phyloP scores from a whole-genome alignment of 2,113 vertebrate genomes.

The Ptychochromis oligacanthus region DNA sequence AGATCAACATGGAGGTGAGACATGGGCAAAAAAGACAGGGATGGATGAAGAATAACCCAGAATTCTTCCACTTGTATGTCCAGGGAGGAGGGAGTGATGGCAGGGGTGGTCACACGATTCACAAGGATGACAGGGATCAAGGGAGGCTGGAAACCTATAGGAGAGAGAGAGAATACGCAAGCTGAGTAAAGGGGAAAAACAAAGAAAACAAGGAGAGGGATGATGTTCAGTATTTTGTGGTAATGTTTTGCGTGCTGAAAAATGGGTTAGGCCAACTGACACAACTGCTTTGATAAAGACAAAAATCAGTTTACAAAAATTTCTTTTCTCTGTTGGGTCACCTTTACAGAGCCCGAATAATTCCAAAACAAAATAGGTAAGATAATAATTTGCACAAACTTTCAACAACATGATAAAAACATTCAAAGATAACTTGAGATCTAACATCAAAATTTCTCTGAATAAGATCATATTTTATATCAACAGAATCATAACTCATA shows the following conservation, averaged over 20 bases:
- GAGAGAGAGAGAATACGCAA: slow-evolving; percentile 23
- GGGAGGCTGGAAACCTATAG: slow-evolving; percentile 43
- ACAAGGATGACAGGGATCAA: background rate
- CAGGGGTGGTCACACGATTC: background rate
- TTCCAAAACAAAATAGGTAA: too few species aligned
- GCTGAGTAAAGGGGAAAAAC: background rate
- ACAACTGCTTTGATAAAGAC: background rate
- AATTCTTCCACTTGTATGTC: slow-evolving; percentile 11
- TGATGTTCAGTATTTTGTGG: background rate
- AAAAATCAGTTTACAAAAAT: background rate
- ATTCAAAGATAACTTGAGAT: too few species aligned
- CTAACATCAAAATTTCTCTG: too few species aligned
- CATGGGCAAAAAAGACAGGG: background rate
- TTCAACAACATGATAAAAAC: too few species aligned
- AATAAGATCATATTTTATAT: rapidly evolving
- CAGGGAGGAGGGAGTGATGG: background rate
- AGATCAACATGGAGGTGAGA: background rate
- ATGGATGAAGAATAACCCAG: background rate
- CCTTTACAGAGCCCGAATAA: too few species aligned
- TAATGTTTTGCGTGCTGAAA: background rate
- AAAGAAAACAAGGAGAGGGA: too few species aligned
- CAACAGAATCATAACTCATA: too few species aligned
- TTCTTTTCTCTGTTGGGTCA: background rate
- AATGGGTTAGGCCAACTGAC: background rate
- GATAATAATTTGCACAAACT: too few species aligned